phyloP scores from a whole-genome alignment of 2,888 invertebrate genomes.

The Ectobius pallidus region DNA sequence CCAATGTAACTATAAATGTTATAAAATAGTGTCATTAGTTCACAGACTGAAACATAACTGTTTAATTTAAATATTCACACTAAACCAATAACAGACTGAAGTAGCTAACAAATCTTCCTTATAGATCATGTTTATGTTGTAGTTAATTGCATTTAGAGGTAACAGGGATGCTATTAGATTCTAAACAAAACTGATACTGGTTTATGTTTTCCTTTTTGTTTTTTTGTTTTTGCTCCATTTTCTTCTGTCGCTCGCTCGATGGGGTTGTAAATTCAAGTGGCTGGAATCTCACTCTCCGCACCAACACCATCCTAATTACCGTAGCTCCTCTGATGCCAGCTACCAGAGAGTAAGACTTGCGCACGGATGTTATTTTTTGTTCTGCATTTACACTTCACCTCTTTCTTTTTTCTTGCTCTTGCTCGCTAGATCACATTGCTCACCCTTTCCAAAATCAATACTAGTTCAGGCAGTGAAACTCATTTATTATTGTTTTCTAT shows the following conservation, averaged over 20 bases:
- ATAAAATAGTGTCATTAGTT: background rate
- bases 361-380: slow-evolving; percentile 33
- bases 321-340: slow-evolving; percentile 65
- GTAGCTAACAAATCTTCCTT: background rate
- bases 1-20: too few species aligned
- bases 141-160: background rate
- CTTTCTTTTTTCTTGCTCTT: slow-evolving; percentile 16
- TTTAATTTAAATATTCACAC: background rate
- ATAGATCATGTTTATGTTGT: background rate
- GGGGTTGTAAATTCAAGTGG: slow-evolving; percentile 40
- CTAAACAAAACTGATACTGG: slow-evolving; percentile 12
- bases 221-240: slow-evolving; percentile 30
- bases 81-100: slow-evolving; percentile 9
- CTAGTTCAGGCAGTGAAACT: slow-evolving; percentile 8
- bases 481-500: slow-evolving; percentile 6
- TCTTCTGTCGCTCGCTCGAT: slow-evolving; percentile 19
- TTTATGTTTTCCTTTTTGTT: slow-evolving; percentile 41
- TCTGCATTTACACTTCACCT: slow-evolving; percentile 11
- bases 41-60: background rate
- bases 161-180: slow-evolving; percentile 15
- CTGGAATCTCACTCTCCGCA: slow-evolving; percentile 42
- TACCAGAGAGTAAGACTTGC: slow-evolving; percentile 68
- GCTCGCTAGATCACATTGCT: slow-evolving; percentile 2
- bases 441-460: background rate
- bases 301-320: slow-evolving; percentile 53